Evolutionary conservation across 2,113 vertebrate genomes (phyloP).

Genomic region (Fregata magnificens): DNA sequence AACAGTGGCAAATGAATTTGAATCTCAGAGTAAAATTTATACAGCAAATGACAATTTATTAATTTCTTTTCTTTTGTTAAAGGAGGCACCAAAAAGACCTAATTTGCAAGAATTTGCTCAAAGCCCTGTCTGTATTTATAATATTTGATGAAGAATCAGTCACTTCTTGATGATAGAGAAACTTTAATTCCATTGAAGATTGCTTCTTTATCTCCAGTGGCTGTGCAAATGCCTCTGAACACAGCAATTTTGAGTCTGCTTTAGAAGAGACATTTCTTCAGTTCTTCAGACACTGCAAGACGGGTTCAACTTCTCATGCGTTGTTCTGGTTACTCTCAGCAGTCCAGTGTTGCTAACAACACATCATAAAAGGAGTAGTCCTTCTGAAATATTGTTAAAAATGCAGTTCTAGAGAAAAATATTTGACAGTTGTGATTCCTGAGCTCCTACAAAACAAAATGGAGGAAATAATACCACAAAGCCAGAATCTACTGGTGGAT

Average conservation of each 20-base stretch:
- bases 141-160: neutral
- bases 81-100: neutral
- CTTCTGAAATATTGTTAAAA: neutral
- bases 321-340: neutral
- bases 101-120: neutral
- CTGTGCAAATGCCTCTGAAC: neutral
- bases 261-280: neutral
- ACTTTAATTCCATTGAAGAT: neutral
- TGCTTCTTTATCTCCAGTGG: neutral
- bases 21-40: neutral
- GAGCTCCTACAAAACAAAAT: neutral
- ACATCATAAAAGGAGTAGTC: neutral
- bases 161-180: neutral
- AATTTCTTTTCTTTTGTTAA: neutral
- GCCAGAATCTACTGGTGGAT: neutral
- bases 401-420: neutral
- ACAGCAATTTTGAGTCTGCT: neutral
- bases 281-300: neutral
- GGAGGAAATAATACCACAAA: neutral
- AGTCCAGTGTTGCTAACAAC: neutral
- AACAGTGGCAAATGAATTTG: neutral
- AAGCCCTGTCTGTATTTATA: neutral
- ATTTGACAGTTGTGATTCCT: neutral
- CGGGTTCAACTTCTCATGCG: accelerated
- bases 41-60: neutral